Evolutionary conservation across 2,113 vertebrate genomes (phyloP).

Genomic region (Oxygymnocypris stewartii): DNA sequence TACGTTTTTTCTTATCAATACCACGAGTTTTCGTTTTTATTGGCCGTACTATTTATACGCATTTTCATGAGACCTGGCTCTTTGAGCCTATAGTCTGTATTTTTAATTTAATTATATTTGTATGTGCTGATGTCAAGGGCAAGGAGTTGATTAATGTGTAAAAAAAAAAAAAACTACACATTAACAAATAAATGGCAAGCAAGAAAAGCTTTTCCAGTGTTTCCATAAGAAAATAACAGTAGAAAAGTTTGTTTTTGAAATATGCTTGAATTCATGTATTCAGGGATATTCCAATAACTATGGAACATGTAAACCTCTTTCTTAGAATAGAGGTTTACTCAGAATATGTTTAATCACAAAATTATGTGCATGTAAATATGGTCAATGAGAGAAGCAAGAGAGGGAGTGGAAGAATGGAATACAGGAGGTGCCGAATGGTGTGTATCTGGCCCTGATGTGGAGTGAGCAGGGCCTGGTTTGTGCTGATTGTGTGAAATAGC

Average conservation of each 20-base stretch:
- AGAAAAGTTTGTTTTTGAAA: neutral
- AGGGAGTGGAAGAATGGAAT: slow-evolving; percentile 9
- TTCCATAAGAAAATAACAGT: neutral
- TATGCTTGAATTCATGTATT: neutral
- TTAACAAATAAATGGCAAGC: neutral
- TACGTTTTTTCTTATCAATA: too few relatives aligned
- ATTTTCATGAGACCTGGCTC: too few relatives aligned
- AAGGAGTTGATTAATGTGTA: neutral
- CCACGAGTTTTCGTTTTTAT: too few relatives aligned
- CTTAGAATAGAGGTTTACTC: neutral
- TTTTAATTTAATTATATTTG: neutral
- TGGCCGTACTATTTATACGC: too few relatives aligned
- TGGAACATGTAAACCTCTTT: neutral
- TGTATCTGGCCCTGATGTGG: slow-evolving; percentile 32
- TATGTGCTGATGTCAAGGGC: neutral
- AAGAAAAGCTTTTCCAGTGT: neutral
- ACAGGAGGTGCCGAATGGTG: neutral
- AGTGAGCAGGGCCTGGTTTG: slow-evolving; percentile 58
- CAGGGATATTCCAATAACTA: neutral
- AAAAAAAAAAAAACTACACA: too few relatives aligned
- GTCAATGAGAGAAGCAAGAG: slow-evolving; percentile 14
- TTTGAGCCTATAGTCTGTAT: neutral
- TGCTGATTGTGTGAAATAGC: slow-evolving; percentile 75
- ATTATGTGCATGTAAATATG: slow-evolving; percentile 13
- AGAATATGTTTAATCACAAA: slow-evolving; percentile 16